Percentiles rank a stretch among this genome's conserved stretches.
Evolutionary conservation across 2,888 invertebrate species (phyloP).

Genomic region (Papilio elwesi): DNA sequence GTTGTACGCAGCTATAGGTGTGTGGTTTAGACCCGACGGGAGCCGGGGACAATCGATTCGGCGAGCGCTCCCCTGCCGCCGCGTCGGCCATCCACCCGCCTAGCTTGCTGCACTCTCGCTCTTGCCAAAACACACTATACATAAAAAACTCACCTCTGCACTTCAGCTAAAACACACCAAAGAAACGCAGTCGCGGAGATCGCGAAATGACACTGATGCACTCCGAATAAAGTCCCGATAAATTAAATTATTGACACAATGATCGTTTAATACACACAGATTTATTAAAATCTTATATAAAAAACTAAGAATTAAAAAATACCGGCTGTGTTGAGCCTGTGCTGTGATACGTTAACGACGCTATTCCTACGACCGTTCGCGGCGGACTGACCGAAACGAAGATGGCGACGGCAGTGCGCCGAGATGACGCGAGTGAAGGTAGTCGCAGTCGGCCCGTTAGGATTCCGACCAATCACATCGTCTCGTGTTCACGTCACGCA

Average conservation of each 20-base stretch:
- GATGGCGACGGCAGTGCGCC: slow-evolving; percentile 67
- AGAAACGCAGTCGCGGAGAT: slow-evolving; percentile 76
- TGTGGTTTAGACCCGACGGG: slow-evolving; percentile 48
- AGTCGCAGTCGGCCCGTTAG: slow-evolving; percentile 65
- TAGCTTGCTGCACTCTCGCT: slow-evolving; percentile 45
- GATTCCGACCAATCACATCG: slow-evolving; percentile 59
- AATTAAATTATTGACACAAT: slow-evolving; percentile 62
- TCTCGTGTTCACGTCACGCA: slow-evolving; percentile 49
- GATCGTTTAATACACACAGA: slow-evolving; percentile 71
- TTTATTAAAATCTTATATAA: slow-evolving; percentile 51
- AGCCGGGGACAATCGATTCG: slow-evolving; percentile 74
- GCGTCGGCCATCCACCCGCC: slow-evolving; percentile 52
- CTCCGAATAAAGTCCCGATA: slow-evolving; percentile 59
- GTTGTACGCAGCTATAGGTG: slow-evolving; percentile 49
- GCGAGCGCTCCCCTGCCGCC: slow-evolving; percentile 68
- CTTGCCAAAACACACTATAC: slow-evolving; percentile 51
- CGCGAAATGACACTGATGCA: slow-evolving; percentile 77
- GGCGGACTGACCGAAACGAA: slow-evolving; percentile 77
- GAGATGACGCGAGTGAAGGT: slow-evolving; percentile 68
- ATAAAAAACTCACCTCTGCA: slow-evolving; percentile 77
- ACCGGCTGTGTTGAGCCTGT: slow-evolving; percentile 64
- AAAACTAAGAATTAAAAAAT: slow-evolving; percentile 38
- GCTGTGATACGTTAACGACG: slow-evolving; percentile 50
- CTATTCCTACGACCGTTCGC: slow-evolving; percentile 73
- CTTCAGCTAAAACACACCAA: slow-evolving; percentile 72